phyloP scores from a whole-genome alignment of 2,113 vertebrate species.

The Accipiter virgatus region DNA sequence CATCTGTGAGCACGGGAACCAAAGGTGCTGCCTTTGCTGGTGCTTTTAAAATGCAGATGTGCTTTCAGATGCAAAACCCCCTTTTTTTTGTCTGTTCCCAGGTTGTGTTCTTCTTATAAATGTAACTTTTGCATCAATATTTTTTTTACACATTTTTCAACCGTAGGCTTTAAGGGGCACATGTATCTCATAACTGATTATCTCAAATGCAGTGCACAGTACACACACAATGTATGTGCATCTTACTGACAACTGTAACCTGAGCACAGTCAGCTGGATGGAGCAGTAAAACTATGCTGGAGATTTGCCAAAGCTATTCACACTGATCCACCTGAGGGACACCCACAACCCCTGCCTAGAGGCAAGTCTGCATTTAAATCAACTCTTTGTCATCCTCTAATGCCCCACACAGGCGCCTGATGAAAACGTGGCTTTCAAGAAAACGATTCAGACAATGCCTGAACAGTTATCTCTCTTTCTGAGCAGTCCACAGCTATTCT shows the following conservation, averaged over 20 bases:
- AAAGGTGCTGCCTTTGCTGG: not conserved
- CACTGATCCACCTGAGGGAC: not conserved
- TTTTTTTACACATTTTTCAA: not conserved
- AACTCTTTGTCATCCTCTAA: constrained; percentile 10
- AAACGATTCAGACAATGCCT: not conserved
- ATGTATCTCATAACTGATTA: not conserved
- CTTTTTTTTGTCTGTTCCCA: not conserved
- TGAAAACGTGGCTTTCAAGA: not conserved
- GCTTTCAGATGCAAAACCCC: not conserved
- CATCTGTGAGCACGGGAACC: not conserved
- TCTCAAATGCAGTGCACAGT: not conserved
- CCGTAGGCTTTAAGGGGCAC: not conserved
- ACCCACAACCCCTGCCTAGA: not conserved
- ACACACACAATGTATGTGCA: not conserved
- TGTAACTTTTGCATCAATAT: not conserved
- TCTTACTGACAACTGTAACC: not conserved
- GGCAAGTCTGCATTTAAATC: constrained; percentile 48
- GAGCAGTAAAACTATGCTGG: not conserved
- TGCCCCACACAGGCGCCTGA: not conserved
- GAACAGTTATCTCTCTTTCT: not conserved
- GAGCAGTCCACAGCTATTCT: not conserved
- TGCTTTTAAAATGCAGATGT: not conserved
- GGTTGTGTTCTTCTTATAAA: not conserved
- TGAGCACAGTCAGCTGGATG: not conserved
- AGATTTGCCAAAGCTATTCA: constrained; percentile 16